These are phyloP conservation scores for Pocillopora meandrina DNA, from an alignment of 92 coral and sea anemone species.

Conservation along the genomic window DNA sequence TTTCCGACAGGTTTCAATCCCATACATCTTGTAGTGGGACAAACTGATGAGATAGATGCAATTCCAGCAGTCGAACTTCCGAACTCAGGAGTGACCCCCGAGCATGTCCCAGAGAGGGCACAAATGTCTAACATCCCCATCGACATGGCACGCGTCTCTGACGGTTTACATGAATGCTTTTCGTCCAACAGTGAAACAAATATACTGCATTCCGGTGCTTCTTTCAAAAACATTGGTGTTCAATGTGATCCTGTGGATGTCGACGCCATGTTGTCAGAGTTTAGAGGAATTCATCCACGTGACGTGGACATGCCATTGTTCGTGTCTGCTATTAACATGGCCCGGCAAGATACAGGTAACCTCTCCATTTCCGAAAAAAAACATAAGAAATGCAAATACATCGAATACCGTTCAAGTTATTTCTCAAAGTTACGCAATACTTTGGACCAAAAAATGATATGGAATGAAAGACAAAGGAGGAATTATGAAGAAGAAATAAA, in stretches of 20 bases:
- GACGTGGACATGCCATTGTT: constrained; percentile 38
- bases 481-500: too few relatives aligned
- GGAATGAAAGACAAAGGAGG: too few relatives aligned
- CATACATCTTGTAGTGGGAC: constrained; percentile 38
- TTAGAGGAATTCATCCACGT: not conserved
- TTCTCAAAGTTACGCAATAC: not conserved
- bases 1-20: constrained; percentile 30
- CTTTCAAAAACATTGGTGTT: constrained; percentile 26
- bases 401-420: not conserved
- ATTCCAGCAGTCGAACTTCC: constrained; percentile 4
- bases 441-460: too few relatives aligned
- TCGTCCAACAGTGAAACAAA: not conserved
- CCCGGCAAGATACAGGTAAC: constrained; percentile 52
- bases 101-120: constrained; percentile 4
- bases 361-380: not conserved
- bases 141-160: not conserved
- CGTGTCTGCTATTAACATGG: constrained; percentile 53
- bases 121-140: not conserved
- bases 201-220: not conserved
- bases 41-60: constrained; percentile 22
- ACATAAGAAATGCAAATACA: not conserved
- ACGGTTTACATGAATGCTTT: not conserved
- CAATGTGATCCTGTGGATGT: constrained; percentile 66
- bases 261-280: constrained; percentile 50
- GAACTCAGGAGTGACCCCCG: not conserved